Percentiles rank a stretch among this genome's conserved stretches.
These are phyloP conservation scores for Dallia pectoralis DNA, from an alignment of 2,797 vertebrate genomes.

Conservation along the genomic window DNA sequence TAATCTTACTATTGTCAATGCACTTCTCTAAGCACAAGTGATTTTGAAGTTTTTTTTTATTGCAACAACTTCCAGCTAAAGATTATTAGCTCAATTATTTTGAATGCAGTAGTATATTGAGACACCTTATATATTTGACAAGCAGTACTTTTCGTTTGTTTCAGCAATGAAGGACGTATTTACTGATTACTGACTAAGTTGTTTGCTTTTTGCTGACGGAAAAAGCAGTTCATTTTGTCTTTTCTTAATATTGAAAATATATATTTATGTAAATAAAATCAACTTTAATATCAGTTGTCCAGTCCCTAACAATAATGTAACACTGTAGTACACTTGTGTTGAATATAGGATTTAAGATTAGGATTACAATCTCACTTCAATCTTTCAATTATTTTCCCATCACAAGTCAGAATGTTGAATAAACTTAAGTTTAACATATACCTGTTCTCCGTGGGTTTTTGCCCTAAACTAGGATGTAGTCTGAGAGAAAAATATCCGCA, in stretches of 20 bases:
- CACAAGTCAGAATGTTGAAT: no score
- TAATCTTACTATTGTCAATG: conserved; percentile 28
- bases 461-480: no score
- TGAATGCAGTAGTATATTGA: conserved; percentile 1
- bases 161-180: conserved; percentile 51
- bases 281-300: conserved; percentile 58
- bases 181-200: conserved; percentile 43
- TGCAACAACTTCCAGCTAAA: conserved; percentile 30
- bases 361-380: background rate
- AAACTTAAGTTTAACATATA: no score
- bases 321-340: background rate
- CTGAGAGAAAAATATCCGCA: no score
- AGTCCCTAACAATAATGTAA: background rate
- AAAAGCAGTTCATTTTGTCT: conserved; percentile 60
- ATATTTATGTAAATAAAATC: conserved; percentile 74
- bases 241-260: conserved; percentile 62
- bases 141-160: conserved; percentile 49
- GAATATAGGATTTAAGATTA: no score
- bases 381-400: no score
- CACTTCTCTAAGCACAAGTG: conserved; percentile 38
- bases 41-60: conserved; percentile 40
- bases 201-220: conserved; percentile 47
- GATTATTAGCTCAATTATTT: conserved; percentile 24
- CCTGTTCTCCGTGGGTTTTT: no score
- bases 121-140: conserved; percentile 35